Base-by-base conservation (phyloP, 2,888 invertebrate genomes). In the Scaeva pyrastri region DNA sequence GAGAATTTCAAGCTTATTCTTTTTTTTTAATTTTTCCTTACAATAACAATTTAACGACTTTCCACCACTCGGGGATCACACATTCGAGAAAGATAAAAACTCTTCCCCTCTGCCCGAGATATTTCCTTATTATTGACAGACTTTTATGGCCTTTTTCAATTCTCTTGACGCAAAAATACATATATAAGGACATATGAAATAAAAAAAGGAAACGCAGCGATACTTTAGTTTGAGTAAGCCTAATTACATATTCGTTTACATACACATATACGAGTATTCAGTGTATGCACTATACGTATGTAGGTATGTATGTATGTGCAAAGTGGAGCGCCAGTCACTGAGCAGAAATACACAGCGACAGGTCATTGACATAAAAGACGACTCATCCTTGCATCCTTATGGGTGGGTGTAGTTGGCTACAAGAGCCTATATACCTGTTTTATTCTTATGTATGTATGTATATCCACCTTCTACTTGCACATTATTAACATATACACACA, bases 321-420 rank as follows among this genome's bases (percentile, higher is more conserved):
- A n/a, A 60, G 60, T 64, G 62, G 48, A 79, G 55, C 50, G 45
- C 55, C 62, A 60, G 64, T 64, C 60, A 64, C 55, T 52, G 52
- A 70, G 23, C 21, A 26, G 26, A 72, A 23, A 48, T n/a, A n/a
- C 68, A 68, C 6, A 68, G 21, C n/a, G 68, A 36, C 68, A 71
- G 84, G 64, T 84, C 84, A 74, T 84, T 84, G 84, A 72, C 84
- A 75, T 66, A 75, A 45, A 84, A 78, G 71, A 56, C 64, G 66
- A 66, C 56, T 79, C 56, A 84, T 79, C 71, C 75, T 75, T 75
- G 70, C 36, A 14, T 52, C 23, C 52, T 23, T 52, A 6, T 23
- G 1, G 6, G 26, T 31, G 8, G 5, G 31, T 31, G 6, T 31
- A 31, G 31, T 7, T 31, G 6, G 31, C 31, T 31, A 8, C 31